Evolutionary conservation across 1,140 invertebrate species (phyloP), one percentile per base, ranked within the genome.

Genomic region (Scaptomyza hsui): DNA sequence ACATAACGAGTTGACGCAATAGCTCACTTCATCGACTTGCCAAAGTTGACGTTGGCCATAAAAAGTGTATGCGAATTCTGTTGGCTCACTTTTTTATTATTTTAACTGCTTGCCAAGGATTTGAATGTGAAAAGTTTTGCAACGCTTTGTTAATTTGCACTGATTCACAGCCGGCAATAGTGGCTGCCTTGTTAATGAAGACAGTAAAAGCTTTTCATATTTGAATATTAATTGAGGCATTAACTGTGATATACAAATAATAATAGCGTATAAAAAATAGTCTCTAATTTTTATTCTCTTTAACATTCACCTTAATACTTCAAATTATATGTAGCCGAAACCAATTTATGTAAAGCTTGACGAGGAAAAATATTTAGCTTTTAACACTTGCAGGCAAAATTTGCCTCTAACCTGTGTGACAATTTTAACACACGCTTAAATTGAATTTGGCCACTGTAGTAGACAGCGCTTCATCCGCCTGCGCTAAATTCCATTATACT

Each of bases 11-110:
- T 71, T 78, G 48, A 41, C 29, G 49, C 26, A 57, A 41, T 49
- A 59, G 55, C 67, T 57, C 45, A 72, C 62, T 74, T 68, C 57
- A 78, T 78, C 62, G 70, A 79, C 56, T 65, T 63, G 75, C 45
- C 49, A 67, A 76, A 37, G 64, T 64, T 15, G 35, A 72, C 53
- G 7, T 61, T 55, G 49, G 45, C 67, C 55, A 35, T 44, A 59
- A 26, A 42, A 29, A 29, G 9, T 2, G 5, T 4, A 42, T 55
- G 52, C 55, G 42, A 62, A 69, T 59, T 63, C 45, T 70, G 76
- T 42, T 70, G 51, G 37, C 53, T 59, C 37, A 21, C 19, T 21
- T 29, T 29, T 29, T 29, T 29, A 68, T 45, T 42, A 51, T 76
- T 21, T 21, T 21, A 2, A 21, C 39, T 47, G 42, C 55, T 44